These are phyloP conservation scores for Rhodinocichla rosea DNA, from an alignment of 2,113 vertebrate species.

Conservation along the genomic window DNA sequence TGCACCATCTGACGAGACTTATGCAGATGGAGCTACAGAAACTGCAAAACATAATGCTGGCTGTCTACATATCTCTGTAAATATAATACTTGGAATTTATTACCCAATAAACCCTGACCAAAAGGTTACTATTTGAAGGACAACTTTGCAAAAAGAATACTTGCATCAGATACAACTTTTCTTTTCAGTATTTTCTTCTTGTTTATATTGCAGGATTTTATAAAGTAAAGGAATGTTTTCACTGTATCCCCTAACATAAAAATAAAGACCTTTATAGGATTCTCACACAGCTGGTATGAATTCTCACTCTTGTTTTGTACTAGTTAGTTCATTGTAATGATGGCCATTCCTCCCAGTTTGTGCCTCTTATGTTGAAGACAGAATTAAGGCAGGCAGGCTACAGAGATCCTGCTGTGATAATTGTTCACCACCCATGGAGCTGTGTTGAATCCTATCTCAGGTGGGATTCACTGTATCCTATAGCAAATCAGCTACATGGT, in stretches of 20 bases:
- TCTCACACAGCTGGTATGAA: background rate
- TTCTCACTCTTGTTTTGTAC: background rate
- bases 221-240: background rate
- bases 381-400: background rate
- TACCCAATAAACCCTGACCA: slow-evolving; percentile 19
- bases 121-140: slow-evolving; percentile 1
- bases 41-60: background rate
- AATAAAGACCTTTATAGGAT: background rate
- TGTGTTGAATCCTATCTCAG: background rate
- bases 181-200: background rate
- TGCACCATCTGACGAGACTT: background rate
- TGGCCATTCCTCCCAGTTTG: background rate
- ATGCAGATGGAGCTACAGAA: background rate
- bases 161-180: background rate
- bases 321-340: background rate
- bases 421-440: background rate
- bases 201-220: background rate
- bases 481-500: background rate
- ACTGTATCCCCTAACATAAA: background rate
- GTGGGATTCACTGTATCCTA: background rate
- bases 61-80: background rate
- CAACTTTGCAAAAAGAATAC: background rate
- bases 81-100: slow-evolving; percentile 23
- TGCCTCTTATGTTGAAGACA: background rate
- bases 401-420: background rate